These are phyloP conservation scores for Garrulus glandarius DNA, from an alignment of 2,797 vertebrate genomes.

Conservation along the genomic window DNA sequence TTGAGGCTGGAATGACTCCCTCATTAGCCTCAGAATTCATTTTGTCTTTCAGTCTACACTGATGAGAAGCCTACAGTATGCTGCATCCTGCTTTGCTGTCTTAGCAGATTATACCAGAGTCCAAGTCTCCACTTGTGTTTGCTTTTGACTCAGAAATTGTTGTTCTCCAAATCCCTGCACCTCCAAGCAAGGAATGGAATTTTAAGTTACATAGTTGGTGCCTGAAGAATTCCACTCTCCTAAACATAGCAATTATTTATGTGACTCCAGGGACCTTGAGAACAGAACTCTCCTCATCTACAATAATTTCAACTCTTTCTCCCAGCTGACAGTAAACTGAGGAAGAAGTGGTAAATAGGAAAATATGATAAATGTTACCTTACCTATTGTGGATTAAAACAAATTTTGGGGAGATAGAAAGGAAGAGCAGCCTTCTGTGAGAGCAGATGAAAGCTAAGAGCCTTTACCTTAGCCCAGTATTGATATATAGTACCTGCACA, in stretches of 20 bases:
- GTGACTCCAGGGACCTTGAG: neutral
- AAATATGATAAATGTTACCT: neutral
- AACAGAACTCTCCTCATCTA: neutral
- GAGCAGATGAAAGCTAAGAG: neutral
- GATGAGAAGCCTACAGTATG: neutral
- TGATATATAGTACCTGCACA: neutral
- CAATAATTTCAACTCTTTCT: neutral
- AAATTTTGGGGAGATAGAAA: neutral
- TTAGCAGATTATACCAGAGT: neutral
- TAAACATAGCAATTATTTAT: neutral
- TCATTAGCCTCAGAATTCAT: neutral
- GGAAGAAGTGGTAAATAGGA: neutral
- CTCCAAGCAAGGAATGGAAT: conserved; percentile 10
- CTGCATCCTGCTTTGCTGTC: neutral
- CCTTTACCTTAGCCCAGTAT: neutral
- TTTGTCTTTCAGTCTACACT: neutral
- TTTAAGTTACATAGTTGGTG: neutral
- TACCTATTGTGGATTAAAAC: neutral
- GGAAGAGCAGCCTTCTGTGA: neutral
- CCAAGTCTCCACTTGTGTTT: neutral
- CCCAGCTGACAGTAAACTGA: neutral
- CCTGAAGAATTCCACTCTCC: conserved; percentile 9
- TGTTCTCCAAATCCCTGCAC: neutral
- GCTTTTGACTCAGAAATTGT: neutral
- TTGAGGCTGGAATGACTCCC: neutral